A percentile compares a stretch with the other conserved stretches of the same genome.
phyloP scores from a whole-genome alignment of 2,113 vertebrate genomes.

The Galeopterus variegatus region DNA sequence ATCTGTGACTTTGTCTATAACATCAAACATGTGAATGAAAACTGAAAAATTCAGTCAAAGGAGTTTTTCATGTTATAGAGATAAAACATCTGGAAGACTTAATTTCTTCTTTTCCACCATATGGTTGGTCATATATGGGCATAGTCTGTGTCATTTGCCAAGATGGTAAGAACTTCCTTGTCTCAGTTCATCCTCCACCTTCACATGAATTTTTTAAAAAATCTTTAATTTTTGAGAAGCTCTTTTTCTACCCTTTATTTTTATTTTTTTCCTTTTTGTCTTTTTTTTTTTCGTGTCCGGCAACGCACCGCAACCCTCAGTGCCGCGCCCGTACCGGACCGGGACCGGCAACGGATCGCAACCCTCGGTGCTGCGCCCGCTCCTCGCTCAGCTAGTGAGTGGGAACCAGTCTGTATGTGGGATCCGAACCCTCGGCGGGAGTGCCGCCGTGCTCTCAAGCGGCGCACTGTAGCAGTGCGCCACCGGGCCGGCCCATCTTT shows the following conservation, averaged over 20 bases:
- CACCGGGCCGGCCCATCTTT: too few species aligned
- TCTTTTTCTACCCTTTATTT: neutral
- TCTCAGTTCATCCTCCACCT: conserved; percentile 24
- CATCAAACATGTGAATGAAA: conserved; percentile 60
- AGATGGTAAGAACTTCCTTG: conserved; percentile 9
- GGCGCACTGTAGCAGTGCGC: too few species aligned
- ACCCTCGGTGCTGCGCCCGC: too few species aligned
- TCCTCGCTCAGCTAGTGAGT: too few species aligned
- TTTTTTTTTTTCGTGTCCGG: too few species aligned
- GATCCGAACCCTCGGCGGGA: too few species aligned
- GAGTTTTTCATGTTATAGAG: conserved; percentile 46
- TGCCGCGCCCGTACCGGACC: too few species aligned
- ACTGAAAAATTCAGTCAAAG: conserved; percentile 58
- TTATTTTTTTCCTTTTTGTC: too few species aligned
- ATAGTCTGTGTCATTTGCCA: neutral
- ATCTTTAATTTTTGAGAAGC: conserved; percentile 62
- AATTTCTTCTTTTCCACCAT: conserved; percentile 35
- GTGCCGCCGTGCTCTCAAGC: too few species aligned
- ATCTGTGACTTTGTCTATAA: conserved; percentile 57
- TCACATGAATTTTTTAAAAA: conserved; percentile 44
- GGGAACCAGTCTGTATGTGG: too few species aligned
- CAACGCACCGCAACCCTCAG: too few species aligned
- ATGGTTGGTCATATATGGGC: neutral
- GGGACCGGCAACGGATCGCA: too few species aligned
- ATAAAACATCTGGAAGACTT: conserved; percentile 58